Evolutionary conservation across 2,888 invertebrate species (phyloP).

Genomic region (Xanthia togata): DNA sequence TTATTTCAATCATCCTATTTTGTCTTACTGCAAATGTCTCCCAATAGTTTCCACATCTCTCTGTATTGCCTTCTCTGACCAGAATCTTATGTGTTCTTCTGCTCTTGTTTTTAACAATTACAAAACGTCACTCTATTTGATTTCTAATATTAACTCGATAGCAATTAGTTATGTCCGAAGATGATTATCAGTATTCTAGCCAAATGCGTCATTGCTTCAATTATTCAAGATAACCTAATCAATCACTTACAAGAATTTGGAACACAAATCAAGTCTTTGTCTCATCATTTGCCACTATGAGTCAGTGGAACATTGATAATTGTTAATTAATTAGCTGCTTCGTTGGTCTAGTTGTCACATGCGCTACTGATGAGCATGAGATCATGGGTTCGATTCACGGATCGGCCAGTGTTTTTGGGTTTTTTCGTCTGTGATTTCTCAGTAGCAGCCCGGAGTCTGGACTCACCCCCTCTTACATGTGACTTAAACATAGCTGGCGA

Average conservation of each 20-base stretch:
- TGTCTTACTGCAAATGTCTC: too few species aligned
- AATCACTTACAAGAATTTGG: conserved; percentile 20
- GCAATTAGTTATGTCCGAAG: conserved; percentile 19
- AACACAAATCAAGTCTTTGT: conserved; percentile 18
- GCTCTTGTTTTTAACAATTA: background rate
- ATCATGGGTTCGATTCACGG: background rate
- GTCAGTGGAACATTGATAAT: conserved; percentile 9
- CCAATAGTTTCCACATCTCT: too few species aligned
- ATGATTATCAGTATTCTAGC: background rate
- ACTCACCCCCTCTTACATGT: background rate
- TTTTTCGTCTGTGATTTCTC: background rate
- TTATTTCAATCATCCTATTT: too few species aligned
- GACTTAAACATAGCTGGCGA: background rate
- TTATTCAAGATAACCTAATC: conserved; percentile 33
- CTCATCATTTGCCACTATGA: background rate
- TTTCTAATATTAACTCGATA: background rate
- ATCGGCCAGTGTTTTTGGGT: too few species aligned
- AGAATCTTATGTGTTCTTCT: too few species aligned
- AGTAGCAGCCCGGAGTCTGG: background rate
- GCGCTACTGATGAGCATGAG: background rate
- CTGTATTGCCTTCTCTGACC: too few species aligned
- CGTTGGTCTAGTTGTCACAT: background rate
- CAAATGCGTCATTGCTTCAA: conserved; percentile 31
- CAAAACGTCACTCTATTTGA: too few species aligned
- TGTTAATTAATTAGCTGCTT: background rate